Conservation (phyloP, 2,888 invertebrate genomes). For the Tetheella fluctuosa region DNA sequence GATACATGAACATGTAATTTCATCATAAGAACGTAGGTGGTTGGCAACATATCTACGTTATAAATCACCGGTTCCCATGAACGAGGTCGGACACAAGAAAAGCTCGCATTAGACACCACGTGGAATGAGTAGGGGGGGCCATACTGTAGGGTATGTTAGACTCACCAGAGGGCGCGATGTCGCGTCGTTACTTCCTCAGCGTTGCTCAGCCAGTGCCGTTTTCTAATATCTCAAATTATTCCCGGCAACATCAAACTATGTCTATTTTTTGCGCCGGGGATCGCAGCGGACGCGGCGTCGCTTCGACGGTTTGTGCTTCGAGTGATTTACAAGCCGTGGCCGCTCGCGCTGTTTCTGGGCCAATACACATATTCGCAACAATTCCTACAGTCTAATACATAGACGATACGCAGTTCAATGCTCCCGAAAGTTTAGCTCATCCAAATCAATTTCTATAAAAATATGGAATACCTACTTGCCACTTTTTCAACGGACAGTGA, state of each 20-base stretch:
- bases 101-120: conserved; percentile 41
- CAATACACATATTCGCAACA: conserved; percentile 63
- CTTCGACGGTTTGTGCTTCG: conserved; percentile 64
- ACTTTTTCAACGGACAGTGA: not conserved
- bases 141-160: conserved; percentile 39
- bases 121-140: conserved; percentile 42
- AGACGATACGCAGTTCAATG: conserved; percentile 60
- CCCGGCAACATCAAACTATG: conserved; percentile 72
- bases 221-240: conserved; percentile 74
- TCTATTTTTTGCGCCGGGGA: conserved; percentile 78
- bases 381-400: conserved; percentile 39
- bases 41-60: conserved; percentile 57
- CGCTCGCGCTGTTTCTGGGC: conserved; percentile 74
- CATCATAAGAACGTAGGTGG: conserved; percentile 52
- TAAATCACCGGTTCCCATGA: conserved; percentile 63
- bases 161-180: conserved; percentile 73
- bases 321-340: conserved; percentile 73
- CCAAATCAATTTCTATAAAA: conserved; percentile 7
- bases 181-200: conserved; percentile 59
- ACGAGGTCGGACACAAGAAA: conserved; percentile 43
- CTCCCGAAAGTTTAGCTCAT: conserved; percentile 43
- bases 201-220: conserved; percentile 65
- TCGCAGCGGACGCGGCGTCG: conserved; percentile 58
- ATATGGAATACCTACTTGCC: not conserved
- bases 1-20: conserved; percentile 25